These are phyloP conservation scores for Mactromeris polynyma DNA, from an alignment of 2,888 invertebrate species.

Conservation along the genomic window DNA sequence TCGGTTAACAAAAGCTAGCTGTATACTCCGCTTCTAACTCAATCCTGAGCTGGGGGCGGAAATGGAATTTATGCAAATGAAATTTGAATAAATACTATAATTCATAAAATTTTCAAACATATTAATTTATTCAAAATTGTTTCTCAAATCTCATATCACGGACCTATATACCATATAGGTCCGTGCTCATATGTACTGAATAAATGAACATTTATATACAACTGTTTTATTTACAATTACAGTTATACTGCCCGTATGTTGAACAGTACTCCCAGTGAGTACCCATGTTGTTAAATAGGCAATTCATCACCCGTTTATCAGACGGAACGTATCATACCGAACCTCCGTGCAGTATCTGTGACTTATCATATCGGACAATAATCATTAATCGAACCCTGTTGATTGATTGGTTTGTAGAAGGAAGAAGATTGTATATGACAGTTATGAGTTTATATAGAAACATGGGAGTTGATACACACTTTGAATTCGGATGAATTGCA, in stretches of 20 bases:
- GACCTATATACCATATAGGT: too few relatives aligned
- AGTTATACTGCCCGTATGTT: not conserved
- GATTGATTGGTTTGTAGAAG: slow-evolving; percentile 41
- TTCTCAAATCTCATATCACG: too few relatives aligned
- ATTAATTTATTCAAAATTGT: not conserved
- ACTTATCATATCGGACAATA: slow-evolving; percentile 36
- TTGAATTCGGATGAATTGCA: too few relatives aligned
- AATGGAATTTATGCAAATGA: not conserved
- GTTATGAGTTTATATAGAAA: slow-evolving; percentile 31
- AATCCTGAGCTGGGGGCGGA: too few relatives aligned
- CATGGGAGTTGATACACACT: not conserved
- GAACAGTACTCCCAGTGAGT: not conserved
- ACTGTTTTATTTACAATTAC: not conserved
- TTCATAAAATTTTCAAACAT: not conserved
- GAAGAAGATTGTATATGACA: slow-evolving; percentile 51
- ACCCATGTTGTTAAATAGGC: slow-evolving; percentile 53
- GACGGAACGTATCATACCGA: not conserved
- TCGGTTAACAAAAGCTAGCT: too few relatives aligned
- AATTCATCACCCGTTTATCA: slow-evolving; percentile 47
- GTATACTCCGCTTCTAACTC: too few relatives aligned
- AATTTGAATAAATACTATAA: not conserved
- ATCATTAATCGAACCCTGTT: slow-evolving; percentile 48
- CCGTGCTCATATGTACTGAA: not conserved
- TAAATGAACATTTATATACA: not conserved
- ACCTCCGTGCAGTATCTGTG: slow-evolving; percentile 18